Base-by-base conservation (phyloP, 30 jellyfish, hydroid and myxozoan species). In the Pseudorhiza aurosa region DNA sequence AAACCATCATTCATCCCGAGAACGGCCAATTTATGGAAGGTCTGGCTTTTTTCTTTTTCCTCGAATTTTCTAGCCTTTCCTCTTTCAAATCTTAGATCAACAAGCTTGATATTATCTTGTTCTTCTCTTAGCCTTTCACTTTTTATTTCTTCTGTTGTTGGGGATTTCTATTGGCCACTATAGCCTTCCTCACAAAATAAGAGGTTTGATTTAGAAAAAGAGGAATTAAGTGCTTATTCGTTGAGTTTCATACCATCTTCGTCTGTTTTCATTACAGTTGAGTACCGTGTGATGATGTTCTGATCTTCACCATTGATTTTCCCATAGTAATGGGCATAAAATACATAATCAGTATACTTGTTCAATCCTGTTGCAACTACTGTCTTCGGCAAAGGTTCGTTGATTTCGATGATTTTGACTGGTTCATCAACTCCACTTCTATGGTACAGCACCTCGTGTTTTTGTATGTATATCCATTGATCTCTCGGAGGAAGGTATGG, bases 241-340 rank as follows among this genome's bases (percentile, higher is more conserved):
- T n/a, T n/a, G n/a, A n/a, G n/a, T 39, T 2, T 46, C 67, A 53
- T 53, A 64, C 77, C 77, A 64, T 64, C 77, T 33, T 64, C 77
- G 35, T 64, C 77, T 29, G 77, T 64, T 64, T 33, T 64, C 77
- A 30, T 12, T 26, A 33, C 31, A 15, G 77, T 58, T 10, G 58
- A 39, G n/a, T 39, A 42, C 6, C 39, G 15, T 26, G 83, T 42
- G 46, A 47, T 46, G 51, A 70, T 70, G 32, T 70, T 50, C n/a
- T 70, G 58, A 31, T 47, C 72, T 24, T 33, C 55, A 4, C 70
- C 39, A 30, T 28, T 33, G 17, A 70, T 47, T 17, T 26, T 11
- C 4, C 83, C 83, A 46, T 8, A 47, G 68, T 70, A 70, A 70
- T 46, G 83, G 24, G 70, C 83, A 70, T 43, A 70, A 25, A 70